Conservation (phyloP, 2,113 vertebrate species). For the Oncorhynchus clarkii region DNA sequence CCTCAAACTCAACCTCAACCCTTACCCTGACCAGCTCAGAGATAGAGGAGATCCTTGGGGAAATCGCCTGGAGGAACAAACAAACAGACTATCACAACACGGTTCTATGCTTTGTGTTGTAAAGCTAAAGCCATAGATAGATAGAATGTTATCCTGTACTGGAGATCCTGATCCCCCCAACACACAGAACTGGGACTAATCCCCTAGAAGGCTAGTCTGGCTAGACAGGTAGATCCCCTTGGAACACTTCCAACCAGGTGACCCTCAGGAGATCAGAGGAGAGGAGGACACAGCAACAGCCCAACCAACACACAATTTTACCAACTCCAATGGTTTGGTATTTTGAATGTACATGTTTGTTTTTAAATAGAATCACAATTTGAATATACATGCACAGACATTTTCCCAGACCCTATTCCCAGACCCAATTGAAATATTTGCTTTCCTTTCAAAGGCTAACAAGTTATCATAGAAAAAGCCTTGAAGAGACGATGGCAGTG, state of each 20-base stretch:
- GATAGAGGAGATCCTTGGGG: constrained; percentile 40
- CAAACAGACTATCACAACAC: constrained; percentile 26
- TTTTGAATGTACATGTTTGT: too few species aligned
- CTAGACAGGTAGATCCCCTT: background rate
- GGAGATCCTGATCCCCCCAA: background rate
- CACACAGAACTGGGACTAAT: background rate
- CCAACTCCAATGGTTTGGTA: background rate
- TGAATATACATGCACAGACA: background rate
- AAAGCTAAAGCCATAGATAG: too few species aligned
- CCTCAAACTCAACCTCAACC: constrained; percentile 5
- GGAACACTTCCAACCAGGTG: background rate
- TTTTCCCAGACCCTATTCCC: background rate
- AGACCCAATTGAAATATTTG: background rate
- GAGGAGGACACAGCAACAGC: background rate
- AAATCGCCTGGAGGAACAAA: constrained; percentile 27
- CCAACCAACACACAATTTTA: background rate
- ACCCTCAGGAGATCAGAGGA: background rate
- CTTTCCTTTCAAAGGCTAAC: background rate
- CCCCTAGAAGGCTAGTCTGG: background rate
- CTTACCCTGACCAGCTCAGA: constrained; percentile 56
- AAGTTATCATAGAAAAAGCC: background rate
- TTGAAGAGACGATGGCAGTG: background rate
- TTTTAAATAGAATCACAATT: background rate
- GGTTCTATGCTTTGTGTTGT: too few species aligned
- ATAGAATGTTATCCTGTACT: background rate